These are phyloP conservation scores for Parazoanthus atlanticus DNA, from an alignment of 92 coral and sea anemone species.

Conservation along the genomic window DNA sequence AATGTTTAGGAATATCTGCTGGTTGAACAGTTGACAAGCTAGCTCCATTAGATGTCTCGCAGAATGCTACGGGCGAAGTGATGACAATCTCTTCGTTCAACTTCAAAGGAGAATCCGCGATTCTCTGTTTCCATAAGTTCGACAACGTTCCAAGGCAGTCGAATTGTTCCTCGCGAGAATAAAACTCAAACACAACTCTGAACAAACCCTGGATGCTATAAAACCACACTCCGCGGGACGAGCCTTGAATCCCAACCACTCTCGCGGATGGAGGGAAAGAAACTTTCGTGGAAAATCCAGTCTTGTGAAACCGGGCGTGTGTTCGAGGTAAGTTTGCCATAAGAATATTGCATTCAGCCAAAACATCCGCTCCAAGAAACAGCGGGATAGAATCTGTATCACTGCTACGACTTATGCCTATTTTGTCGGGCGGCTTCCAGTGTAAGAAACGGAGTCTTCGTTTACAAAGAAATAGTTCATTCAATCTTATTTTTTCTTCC, in stretches of 20 bases:
- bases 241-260: conserved; percentile 82
- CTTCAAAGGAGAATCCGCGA: conserved; percentile 70
- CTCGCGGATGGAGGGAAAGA: conserved; percentile 67
- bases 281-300: conserved; percentile 79
- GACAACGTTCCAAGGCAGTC: conserved; percentile 67
- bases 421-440: conserved; percentile 54
- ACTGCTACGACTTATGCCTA: conserved; percentile 25
- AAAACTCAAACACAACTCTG: conserved; percentile 83
- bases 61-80: neutral
- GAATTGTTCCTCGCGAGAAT: conserved; percentile 82
- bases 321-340: conserved; percentile 84
- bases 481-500: conserved; percentile 54
- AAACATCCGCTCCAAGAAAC: conserved; percentile 90
- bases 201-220: conserved; percentile 91
- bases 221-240: conserved; percentile 91
- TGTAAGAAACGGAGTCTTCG: conserved; percentile 79
- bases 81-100: conserved; percentile 52
- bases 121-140: conserved; percentile 71
- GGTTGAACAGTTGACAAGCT: neutral
- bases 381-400: conserved; percentile 59
- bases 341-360: conserved; percentile 72
- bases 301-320: conserved; percentile 85
- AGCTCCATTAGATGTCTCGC: neutral
- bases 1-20: neutral
- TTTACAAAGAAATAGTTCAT: conserved; percentile 61